Percentiles rank a stretch among this genome's conserved stretches.
Evolutionary conservation across 2,888 invertebrate genomes (phyloP).

Genomic region (Perithous albicinctus): DNA sequence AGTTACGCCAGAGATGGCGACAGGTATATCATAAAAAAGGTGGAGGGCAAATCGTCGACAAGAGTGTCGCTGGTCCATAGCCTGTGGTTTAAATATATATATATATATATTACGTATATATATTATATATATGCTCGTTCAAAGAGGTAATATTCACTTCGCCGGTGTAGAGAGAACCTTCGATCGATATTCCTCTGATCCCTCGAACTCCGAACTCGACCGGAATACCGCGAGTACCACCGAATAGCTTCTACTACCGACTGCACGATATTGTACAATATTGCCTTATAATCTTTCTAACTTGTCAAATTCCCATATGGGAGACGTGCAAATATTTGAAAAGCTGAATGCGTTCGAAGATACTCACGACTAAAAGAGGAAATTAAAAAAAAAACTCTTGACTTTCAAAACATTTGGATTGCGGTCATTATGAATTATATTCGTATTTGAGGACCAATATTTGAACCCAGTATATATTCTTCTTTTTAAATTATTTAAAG

Average conservation of each 20-base stretch:
- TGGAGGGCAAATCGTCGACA: conserved; percentile 25
- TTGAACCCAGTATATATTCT: no score
- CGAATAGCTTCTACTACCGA: conserved; percentile 39
- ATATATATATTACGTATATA: conserved; percentile 14
- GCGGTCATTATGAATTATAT: not conserved
- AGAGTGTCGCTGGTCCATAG: conserved; percentile 5
- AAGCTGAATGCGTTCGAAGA: not conserved
- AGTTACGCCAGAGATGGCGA: conserved; percentile 24
- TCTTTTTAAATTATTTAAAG: no score
- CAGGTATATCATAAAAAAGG: not conserved
- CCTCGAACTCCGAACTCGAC: conserved; percentile 40
- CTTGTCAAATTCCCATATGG: conserved; percentile 1
- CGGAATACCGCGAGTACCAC: conserved; percentile 43
- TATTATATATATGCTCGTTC: conserved; percentile 23
- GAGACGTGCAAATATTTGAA: not conserved
- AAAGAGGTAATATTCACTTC: conserved; percentile 42
- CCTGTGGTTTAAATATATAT: not conserved
- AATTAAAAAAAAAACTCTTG: no score
- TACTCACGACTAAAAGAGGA: not conserved
- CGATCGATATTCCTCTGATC: conserved; percentile 57
- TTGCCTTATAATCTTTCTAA: not conserved
- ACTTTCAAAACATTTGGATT: not conserved
- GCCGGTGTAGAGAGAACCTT: conserved; percentile 42
- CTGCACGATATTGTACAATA: conserved; percentile 16
- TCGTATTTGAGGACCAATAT: no score